Evolutionary conservation across 2,797 vertebrate genomes (phyloP), one percentile per base, ranked within the genome.

Genomic region (Semotilus atromaculatus): DNA sequence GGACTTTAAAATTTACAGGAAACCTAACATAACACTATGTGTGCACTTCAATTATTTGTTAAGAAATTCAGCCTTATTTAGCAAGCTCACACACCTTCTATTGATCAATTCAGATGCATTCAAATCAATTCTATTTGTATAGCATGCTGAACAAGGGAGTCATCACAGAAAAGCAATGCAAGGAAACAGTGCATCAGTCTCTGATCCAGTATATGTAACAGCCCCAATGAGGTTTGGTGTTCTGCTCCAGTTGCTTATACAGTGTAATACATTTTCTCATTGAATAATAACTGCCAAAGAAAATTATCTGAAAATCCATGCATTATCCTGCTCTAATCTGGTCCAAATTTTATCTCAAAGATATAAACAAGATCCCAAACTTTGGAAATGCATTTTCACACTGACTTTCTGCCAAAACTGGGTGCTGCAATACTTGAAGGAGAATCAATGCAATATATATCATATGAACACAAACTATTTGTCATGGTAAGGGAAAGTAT

Each of bases 141-240:
- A 16, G 10, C 18, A 79, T 48, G 18, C 11, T 51, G 29, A 66
- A 79, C 60, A 48, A 79, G 26, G 18, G 18, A 79, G 23, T 18
- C 9, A 14, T 31, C n/a, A 60, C 36, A 7, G 26, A 66, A 45
- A 48, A 48, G 11, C 18, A 23, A 62, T 13, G 18, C 36, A 78
- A 29, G 18, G 7, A 64, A 43, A 77, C 8, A 11, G 55, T 43
- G 16, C 26, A 79, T 31, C 58, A 45, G 38, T 64, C 38, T 43
- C 58, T 45, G n/a, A 78, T 45, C 76, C n/a, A 64, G 58, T 21
- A 23, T 62, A 23, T 78, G 5, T 78, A 62, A 78, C 38, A 78
- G n/a, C n/a, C 48, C 75, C 10, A 45, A 14, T 5, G 38, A 45
- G 26, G n/a, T 31, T 48, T 77, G 74, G 26, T 53, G 74, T 29